phyloP scores from a whole-genome alignment of 2,888 invertebrate genomes.

The Pardosa pseudoannulata region DNA sequence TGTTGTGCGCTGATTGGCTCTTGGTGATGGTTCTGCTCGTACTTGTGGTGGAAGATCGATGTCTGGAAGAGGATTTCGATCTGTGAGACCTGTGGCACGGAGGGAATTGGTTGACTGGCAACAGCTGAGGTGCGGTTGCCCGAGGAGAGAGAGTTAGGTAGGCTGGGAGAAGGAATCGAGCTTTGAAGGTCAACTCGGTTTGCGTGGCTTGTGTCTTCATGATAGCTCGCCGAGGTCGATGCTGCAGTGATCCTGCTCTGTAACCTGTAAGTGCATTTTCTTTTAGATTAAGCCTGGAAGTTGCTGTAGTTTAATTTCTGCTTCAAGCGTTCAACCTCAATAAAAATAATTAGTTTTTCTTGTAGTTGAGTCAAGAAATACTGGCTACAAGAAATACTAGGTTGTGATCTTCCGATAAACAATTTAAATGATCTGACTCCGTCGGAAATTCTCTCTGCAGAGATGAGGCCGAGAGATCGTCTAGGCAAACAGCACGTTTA shows the following conservation, averaged over 20 bases:
- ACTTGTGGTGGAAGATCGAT: background rate
- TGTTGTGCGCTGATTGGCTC: constrained; percentile 64
- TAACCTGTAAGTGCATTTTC: constrained; percentile 43
- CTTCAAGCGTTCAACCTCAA: too few relatives aligned
- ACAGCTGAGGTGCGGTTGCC: constrained; percentile 27
- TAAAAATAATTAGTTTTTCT: too few relatives aligned
- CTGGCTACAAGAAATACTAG: too few relatives aligned
- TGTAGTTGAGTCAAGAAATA: too few relatives aligned
- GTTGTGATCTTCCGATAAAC: too few relatives aligned
- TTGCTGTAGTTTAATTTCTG: too few relatives aligned
- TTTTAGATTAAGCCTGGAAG: too few relatives aligned
- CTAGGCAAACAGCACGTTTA: too few relatives aligned
- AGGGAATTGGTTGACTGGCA: constrained; percentile 34
- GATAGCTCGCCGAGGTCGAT: constrained; percentile 57
- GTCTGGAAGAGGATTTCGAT: constrained; percentile 20
- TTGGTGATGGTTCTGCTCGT: constrained; percentile 34
- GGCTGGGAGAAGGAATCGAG: constrained; percentile 84
- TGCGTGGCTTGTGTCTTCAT: constrained; percentile 97
- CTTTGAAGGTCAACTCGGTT: constrained; percentile 86
- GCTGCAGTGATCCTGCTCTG: constrained; percentile 36
- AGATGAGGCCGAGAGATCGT: too few relatives aligned
- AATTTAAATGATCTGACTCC: too few relatives aligned
- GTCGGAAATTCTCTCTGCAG: too few relatives aligned
- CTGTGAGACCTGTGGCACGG: constrained; percentile 52
- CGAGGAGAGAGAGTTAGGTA: constrained; percentile 77